Evolutionary conservation across 2,888 invertebrate species (phyloP).

Genomic region (Odontomyia ornata): DNA sequence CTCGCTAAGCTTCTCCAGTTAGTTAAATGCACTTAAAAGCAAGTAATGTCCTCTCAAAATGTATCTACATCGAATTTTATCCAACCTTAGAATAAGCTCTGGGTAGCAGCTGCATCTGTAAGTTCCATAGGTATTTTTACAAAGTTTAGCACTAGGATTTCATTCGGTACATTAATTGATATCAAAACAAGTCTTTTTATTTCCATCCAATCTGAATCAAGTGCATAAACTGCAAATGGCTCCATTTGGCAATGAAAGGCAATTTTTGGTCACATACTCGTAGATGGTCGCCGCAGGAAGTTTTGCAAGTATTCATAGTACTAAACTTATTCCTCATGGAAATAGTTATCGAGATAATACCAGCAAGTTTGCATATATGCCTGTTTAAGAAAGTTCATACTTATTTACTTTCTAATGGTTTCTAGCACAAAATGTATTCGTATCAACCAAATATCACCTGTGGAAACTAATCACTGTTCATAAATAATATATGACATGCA

Average conservation of each 20-base stretch:
- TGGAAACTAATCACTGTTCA: no score
- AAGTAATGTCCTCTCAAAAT: constrained; percentile 67
- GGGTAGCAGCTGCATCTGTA: no score
- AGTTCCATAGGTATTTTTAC: constrained; percentile 60
- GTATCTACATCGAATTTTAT: constrained; percentile 75
- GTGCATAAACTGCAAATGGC: constrained; percentile 71
- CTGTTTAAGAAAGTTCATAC: no score
- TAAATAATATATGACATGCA: no score
- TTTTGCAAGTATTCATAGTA: constrained; percentile 71
- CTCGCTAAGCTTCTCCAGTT: constrained; percentile 68
- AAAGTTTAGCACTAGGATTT: constrained; percentile 71
- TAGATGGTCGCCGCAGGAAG: constrained; percentile 58
- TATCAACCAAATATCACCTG: no score
- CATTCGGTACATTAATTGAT: constrained; percentile 74
- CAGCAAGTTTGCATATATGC: no score
- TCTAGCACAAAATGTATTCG: no score
- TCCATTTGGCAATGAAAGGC: constrained; percentile 73
- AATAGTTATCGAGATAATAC: no score
- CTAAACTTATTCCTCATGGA: no score
- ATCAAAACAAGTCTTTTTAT: constrained; percentile 71
- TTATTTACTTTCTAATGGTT: no score
- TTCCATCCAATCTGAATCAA: constrained; percentile 68
- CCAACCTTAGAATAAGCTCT: no score
- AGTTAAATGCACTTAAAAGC: constrained; percentile 67
- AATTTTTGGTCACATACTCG: constrained; percentile 71